Evolutionary conservation across 2,888 invertebrate genomes (phyloP).

Genomic region (Oscheius myriophilus): DNA sequence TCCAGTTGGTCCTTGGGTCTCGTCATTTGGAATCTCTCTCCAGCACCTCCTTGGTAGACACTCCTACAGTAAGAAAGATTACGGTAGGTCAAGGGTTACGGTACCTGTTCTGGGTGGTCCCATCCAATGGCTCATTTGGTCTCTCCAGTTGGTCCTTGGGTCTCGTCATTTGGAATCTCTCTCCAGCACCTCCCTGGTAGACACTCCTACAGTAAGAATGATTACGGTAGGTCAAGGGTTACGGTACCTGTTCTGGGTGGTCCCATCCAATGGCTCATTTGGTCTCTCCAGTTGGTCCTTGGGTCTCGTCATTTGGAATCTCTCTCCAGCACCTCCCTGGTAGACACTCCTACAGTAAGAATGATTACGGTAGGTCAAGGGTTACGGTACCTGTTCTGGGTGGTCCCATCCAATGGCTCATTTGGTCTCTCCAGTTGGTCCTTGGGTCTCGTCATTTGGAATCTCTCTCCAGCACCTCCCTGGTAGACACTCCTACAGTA

Average conservation of each 20-base stretch:
- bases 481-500: not conserved
- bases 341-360: not conserved
- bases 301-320: not conserved
- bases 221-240: not conserved
- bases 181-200: conserved; percentile 4
- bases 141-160: not conserved
- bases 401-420: not conserved
- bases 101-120: not conserved
- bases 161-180: not conserved
- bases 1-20: not conserved
- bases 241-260: conserved; percentile 1
- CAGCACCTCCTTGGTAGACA: not conserved
- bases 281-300: not conserved
- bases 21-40: not conserved
- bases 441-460: not conserved
- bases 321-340: conserved; percentile 1
- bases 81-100: not conserved
- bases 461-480: conserved; percentile 1
- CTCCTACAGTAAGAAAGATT: not conserved
- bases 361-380: not conserved
- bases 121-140: not conserved
- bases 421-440: not conserved
- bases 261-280: not conserved
- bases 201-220: not conserved
- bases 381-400: not conserved